A percentile compares a stretch with the other conserved stretches of the same genome.
Evolutionary conservation across 2,113 vertebrate species (phyloP).

Genomic region (Myxocyprinus asiaticus): DNA sequence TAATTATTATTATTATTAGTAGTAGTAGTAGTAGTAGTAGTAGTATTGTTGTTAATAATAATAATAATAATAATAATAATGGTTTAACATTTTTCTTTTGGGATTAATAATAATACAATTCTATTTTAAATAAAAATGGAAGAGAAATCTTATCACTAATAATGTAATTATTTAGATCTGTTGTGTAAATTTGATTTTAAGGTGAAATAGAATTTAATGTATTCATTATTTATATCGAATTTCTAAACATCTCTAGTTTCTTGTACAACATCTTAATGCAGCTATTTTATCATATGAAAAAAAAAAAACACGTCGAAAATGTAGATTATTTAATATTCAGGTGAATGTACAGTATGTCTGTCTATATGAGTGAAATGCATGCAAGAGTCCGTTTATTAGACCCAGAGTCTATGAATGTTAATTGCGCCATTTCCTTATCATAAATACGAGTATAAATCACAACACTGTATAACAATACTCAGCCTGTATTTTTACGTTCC

Average conservation of each 20-base stretch:
- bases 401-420: conserved; percentile 69
- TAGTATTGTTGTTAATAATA: background rate
- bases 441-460: conserved; percentile 77
- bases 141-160: background rate
- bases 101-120: too few relatives aligned
- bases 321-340: background rate
- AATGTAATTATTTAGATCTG: background rate
- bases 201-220: background rate
- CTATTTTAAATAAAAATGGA: background rate
- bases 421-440: conserved; percentile 74
- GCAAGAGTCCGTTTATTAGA: conserved; percentile 62
- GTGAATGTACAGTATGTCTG: background rate
- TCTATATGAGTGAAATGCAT: too few relatives aligned
- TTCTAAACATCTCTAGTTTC: background rate
- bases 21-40: too few relatives aligned
- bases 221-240: background rate
- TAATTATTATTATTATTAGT: too few relatives aligned
- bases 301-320: background rate
- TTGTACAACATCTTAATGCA: background rate
- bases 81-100: background rate
- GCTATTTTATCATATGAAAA: background rate
- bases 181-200: background rate
- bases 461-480: conserved; percentile 71
- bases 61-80: background rate
- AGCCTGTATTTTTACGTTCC: conserved; percentile 71